Evolutionary conservation across 2,888 invertebrate species (phyloP).

Genomic region (Polydrusus cervinus): DNA sequence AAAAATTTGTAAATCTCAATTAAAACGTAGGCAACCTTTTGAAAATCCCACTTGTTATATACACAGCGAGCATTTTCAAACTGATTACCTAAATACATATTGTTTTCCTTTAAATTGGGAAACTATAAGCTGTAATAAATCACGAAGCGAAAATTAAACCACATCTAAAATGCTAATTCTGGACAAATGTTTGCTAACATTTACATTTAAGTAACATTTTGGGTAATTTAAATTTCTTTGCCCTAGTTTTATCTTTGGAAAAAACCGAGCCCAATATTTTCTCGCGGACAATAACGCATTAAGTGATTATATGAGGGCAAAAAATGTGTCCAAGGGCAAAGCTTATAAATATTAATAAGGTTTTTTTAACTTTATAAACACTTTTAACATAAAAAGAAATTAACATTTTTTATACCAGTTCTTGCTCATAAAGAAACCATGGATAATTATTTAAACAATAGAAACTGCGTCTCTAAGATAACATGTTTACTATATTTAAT

Average conservation of each 20-base stretch:
- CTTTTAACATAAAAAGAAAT: not conserved
- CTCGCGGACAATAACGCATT: no score
- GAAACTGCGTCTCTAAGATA: no score
- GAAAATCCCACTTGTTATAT: not conserved
- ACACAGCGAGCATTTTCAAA: not conserved
- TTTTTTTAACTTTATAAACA: not conserved
- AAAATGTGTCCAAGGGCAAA: not conserved
- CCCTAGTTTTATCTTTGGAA: not conserved
- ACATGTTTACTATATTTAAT: no score
- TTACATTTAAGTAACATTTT: not conserved
- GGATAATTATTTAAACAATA: no score
- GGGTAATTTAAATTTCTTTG: not conserved
- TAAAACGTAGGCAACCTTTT: no score
- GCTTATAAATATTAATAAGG: not conserved
- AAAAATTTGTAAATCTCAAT: no score
- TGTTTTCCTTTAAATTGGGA: not conserved
- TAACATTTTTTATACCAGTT: no score
- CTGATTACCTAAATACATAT: not conserved
- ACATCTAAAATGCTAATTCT: slow-evolving; percentile 1
- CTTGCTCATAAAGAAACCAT: no score
- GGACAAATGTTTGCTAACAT: not conserved
- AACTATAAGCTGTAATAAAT: not conserved
- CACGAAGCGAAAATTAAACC: not conserved
- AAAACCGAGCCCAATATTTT: not conserved
- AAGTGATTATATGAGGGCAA: no score